Conservation (phyloP, 2,888 invertebrate species). For the Sialis lutaria region DNA sequence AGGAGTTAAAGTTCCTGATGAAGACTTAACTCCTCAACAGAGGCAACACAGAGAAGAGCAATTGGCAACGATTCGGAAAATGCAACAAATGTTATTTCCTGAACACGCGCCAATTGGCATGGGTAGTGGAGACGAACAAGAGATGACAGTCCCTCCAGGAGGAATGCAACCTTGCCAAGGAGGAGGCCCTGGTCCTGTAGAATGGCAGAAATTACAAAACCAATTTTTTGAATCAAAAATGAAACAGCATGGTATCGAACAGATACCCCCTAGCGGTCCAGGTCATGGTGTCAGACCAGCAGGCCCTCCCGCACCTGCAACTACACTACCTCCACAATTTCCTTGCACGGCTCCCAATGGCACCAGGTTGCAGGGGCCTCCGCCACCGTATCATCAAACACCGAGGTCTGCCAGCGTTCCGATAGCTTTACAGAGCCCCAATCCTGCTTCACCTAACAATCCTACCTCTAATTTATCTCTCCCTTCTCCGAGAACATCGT, state of each 20-base stretch:
- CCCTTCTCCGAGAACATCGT: slow-evolving; percentile 54
- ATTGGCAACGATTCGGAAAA: slow-evolving; percentile 75
- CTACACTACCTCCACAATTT: slow-evolving; percentile 20
- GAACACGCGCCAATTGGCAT: slow-evolving; percentile 37
- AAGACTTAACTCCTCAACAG: slow-evolving; percentile 91
- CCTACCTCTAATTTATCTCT: slow-evolving; percentile 51
- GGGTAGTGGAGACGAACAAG: slow-evolving; percentile 17
- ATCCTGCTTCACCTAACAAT: slow-evolving; percentile 54
- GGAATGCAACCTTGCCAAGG: slow-evolving; percentile 20
- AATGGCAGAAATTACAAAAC: slow-evolving; percentile 83
- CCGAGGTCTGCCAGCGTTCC: slow-evolving; percentile 57
- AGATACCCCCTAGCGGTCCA: slow-evolving; percentile 4
- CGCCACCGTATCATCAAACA: slow-evolving; percentile 59
- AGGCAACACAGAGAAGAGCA: slow-evolving; percentile 86
- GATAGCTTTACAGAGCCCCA: slow-evolving; percentile 55
- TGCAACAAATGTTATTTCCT: slow-evolving; percentile 84
- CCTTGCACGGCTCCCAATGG: slow-evolving; percentile 20
- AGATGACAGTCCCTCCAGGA: slow-evolving; percentile 19
- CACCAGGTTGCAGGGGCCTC: slow-evolving; percentile 50
- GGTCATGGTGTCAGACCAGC: slow-evolving; percentile 4
- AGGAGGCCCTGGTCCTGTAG: slow-evolving; percentile 47
- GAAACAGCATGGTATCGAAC: slow-evolving; percentile 26
- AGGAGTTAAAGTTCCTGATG: slow-evolving; percentile 85
- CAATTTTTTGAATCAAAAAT: slow-evolving; percentile 65
- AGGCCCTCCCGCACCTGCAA: slow-evolving; percentile 16